Conservation (phyloP, 2,888 invertebrate species). For the Acanthosepion lycidas region DNA sequence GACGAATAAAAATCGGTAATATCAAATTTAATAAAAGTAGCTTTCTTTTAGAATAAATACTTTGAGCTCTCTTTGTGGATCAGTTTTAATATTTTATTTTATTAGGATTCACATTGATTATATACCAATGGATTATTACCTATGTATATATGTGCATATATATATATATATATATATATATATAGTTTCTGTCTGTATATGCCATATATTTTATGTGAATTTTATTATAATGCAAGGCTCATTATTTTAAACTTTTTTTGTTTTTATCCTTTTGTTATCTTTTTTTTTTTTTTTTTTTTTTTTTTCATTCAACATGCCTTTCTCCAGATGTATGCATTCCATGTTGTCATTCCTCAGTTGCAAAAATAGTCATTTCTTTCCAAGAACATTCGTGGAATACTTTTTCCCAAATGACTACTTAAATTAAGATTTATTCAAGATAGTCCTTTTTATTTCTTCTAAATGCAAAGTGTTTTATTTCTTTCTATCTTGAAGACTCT, state of each 20-base stretch:
- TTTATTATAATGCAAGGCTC: background rate
- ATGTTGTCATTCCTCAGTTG: background rate
- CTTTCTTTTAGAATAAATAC: no score
- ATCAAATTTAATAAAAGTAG: no score
- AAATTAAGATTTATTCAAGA: background rate
- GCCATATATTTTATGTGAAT: background rate
- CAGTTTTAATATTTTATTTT: no score
- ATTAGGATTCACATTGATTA: no score
- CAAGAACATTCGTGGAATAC: background rate
- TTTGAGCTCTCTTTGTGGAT: no score
- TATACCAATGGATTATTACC: no score
- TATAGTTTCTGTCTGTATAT: no score
- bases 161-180: no score
- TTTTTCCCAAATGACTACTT: background rate
- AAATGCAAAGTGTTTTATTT: background rate
- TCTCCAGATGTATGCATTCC: background rate
- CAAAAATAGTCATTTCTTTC: background rate
- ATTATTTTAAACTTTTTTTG: background rate
- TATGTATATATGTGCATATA: no score
- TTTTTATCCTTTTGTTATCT: background rate
- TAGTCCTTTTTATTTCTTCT: background rate
- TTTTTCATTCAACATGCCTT: background rate
- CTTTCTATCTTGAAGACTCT: no score
- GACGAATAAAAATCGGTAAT: no score
- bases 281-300: background rate